Evolutionary conservation across 2,888 invertebrate species (phyloP), one percentile per base, ranked within the genome.

Genomic region (Xanthia togata): DNA sequence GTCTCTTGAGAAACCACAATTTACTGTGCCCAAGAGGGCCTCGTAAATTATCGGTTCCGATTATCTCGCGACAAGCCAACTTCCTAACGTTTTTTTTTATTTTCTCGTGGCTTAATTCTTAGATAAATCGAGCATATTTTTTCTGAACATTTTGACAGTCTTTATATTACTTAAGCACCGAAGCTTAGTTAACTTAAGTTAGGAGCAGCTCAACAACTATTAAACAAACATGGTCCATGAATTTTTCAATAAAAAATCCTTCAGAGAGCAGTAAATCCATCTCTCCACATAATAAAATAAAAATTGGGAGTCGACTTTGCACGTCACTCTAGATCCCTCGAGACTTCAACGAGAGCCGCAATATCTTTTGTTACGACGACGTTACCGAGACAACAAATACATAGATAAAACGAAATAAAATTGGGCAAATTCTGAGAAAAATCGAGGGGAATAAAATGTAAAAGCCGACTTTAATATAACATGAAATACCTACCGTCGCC

Each of bases 11-110:
- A 60, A 57, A 62, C 59, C n/a, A 60, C 44, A 73, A 70, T n/a
- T n/a, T n/a, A n/a, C 62, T 77, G 47, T 55, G 14, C 55, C 55
- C 41, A 8, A 70, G 69, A 57, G 57, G 26, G 26, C n/a, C 35
- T 64, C 64, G 35, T 57, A 65, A 82, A 59, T 79, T 68, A 84
- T 79, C 60, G 64, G 53, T n/a, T 20, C 20, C 71, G 64, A 82
- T 84, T 77, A 67, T 73, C 83, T 73, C 26, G 57, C 12, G 76
- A 75, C 77, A 62, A 59, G n/a, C 60, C 59, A 76, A 50, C 59
- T 72, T 69, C 44, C 20, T 44, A 73, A 64, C 20, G 35, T 64
- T 69, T 70, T 62, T 50, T 84, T 84, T 71, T 53, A 77, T 81
- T 74, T 78, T 47, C 53, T 57, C 31, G 44, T 26, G n/a, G 23